Base-by-base conservation (phyloP, 2,888 invertebrate species). In the Antheraea yamamai region DNA sequence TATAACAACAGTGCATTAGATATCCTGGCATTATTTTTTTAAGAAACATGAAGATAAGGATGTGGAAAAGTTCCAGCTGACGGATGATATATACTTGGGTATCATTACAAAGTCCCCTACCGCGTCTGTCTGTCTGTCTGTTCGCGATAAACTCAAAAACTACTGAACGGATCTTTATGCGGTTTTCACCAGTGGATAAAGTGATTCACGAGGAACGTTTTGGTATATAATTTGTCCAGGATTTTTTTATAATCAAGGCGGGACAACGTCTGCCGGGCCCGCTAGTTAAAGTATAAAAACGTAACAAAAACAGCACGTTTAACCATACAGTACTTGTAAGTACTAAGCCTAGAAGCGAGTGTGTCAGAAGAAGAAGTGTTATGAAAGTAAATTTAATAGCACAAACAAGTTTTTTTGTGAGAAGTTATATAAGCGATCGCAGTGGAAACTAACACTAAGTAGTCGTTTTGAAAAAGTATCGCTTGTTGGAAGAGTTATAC, bases 251-350 rank as follows among this genome's bases (percentile, higher is more conserved):
- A n/a, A n/a, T n/a, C n/a, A n/a, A n/a, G n/a, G n/a, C n/a, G n/a
- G n/a, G n/a, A n/a, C n/a, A n/a, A n/a, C n/a, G n/a, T n/a, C n/a
- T n/a, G n/a, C n/a, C 30, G 30, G 30, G 30, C 3, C 30, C 1
- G 30, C 30, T 30, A 30, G 30, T 20, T 61, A 23, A 20, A 61
- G 23, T n/a, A 61, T 23, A 61, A 61, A 61, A 2, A 61, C 61
- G n/a, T 61, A 61, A 61, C 23, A 23, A 61, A 58, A 58, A 58
- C 58, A n/a, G n/a, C 58, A 61, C 61, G n/a, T 61, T 23, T 61
- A 4, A 23, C 23, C 23, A 23, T n/a, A n/a, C 47, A 47, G 47
- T 47, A 47, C 12, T 47, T 12, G 47, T 47, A 47, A 47, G 12
- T 47, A 47, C 12, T 47, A 47, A 47, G 47, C 12, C 12, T 47